These are phyloP conservation scores for Centropus bengalensis DNA, from an alignment of 2,113 vertebrate genomes.

Conservation along the genomic window DNA sequence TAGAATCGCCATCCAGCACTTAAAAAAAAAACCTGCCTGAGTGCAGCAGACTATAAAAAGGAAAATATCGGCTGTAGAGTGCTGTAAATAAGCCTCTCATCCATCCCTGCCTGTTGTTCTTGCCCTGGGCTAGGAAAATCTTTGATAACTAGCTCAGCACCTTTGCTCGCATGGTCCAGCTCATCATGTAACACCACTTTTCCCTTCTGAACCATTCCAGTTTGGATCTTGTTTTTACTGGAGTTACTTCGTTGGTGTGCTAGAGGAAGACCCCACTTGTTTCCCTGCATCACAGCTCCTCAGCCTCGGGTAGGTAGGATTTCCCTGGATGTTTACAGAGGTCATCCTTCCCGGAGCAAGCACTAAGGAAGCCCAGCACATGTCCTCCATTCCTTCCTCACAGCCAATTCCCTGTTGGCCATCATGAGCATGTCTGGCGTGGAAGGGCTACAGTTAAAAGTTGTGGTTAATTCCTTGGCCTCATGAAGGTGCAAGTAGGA, in stretches of 20 bases:
- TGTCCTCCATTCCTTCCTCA: rapidly evolving
- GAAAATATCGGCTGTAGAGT: neutral
- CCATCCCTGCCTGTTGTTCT: neutral
- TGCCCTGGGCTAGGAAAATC: neutral
- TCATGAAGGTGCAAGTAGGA: neutral
- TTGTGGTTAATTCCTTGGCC: neutral
- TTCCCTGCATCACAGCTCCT: neutral
- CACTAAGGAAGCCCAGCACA: rapidly evolving
- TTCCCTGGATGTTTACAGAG: neutral
- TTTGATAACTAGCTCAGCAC: neutral
- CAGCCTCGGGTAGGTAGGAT: neutral
- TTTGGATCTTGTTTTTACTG: neutral
- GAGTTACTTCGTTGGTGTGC: neutral
- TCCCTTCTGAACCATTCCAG: neutral
- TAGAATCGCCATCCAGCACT: neutral
- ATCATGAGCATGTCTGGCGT: too few species aligned
- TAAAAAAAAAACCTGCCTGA: neutral
- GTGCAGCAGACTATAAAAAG: slow-evolving; percentile 2
- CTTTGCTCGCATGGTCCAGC: neutral
- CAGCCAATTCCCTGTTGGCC: neutral
- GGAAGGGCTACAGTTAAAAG: neutral
- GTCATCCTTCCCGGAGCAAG: neutral
- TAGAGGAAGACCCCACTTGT: neutral
- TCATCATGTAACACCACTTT: neutral
- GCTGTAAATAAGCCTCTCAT: neutral